phyloP scores from a whole-genome alignment of 2,113 vertebrate species.

The Pterocles orientalis region DNA sequence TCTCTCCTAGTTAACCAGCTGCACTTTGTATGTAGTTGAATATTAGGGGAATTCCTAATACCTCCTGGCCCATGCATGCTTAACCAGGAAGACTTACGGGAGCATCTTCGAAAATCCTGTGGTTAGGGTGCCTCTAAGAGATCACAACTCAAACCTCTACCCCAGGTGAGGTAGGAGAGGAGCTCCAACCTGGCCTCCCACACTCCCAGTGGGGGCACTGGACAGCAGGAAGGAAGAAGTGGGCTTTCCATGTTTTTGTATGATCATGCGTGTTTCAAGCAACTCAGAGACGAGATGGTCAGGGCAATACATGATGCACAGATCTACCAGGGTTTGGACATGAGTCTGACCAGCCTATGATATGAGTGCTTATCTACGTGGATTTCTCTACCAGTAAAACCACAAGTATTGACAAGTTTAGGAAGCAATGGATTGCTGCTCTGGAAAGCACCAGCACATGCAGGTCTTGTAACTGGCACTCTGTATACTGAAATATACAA shows the following conservation, averaged over 20 bases:
- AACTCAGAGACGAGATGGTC: background rate
- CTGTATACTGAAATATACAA: background rate
- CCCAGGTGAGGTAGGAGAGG: background rate
- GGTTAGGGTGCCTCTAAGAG: background rate
- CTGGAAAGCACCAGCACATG: background rate
- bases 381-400: background rate
- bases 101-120: background rate
- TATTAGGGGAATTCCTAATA: conserved; percentile 35
- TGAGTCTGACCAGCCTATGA: background rate
- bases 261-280: background rate
- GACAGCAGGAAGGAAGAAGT: background rate
- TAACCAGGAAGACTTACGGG: background rate
- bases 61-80: background rate
- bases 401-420: background rate
- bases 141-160: background rate
- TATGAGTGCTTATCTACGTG: background rate
- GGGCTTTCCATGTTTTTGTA: accelerated
- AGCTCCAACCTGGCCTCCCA: background rate
- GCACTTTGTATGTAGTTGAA: background rate
- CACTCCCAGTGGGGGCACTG: background rate
- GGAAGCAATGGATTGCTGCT: background rate
- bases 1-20: background rate
- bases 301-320: background rate
- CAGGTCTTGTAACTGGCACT: background rate
- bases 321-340: background rate